Evolutionary conservation across 1,140 invertebrate species (phyloP), one percentile per base, ranked within the genome.

Genomic region (Mamestra configurata): DNA sequence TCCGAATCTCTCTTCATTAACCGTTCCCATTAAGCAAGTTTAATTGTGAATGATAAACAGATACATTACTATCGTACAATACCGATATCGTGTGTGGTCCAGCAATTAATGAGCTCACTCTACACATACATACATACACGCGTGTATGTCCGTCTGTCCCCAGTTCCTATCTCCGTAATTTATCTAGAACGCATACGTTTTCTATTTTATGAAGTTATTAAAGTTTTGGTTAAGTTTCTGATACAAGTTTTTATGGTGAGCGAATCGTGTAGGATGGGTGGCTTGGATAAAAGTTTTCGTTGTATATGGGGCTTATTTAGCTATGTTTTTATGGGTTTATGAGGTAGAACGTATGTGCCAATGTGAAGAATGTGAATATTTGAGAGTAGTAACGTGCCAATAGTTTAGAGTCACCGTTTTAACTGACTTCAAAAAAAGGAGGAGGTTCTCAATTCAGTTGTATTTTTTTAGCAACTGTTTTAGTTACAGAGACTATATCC

Each of bases 11-110:
- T n/a, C n/a, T 76, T 76, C 57, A 76, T 76, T 76, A 64, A 49
- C 18, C 22, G 8, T 11, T 76, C 55, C 37, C 49, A 66, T 66
- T 43, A 66, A 43, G 10, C 11, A 22, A 22, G n/a, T 37, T 57
- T 73, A 73, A 72, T 40, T 64, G 20, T 64, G 53, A 76, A 76
- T 64, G 73, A 76, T 61, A 46, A 61, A 64, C 57, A 61, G 57
- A 22, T 37, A 64, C 35, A 61, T 40, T 22, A 18, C 15, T 11
- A n/a, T 76, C 20, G 55, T 81, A 72, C 76, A 46, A 68, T 51
- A 59, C 43, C 43, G 35, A 11, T 46, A 46, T 76, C 83, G 77
- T 81, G 91, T 92, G 91, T 93, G 90, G 90, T 91, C 90, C 79
- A 37, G 79, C 87, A 86, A 89, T 90, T 89, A 93, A 90, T 66